Base-by-base conservation (phyloP, 2,888 invertebrate genomes). In the Selenia dentaria region DNA sequence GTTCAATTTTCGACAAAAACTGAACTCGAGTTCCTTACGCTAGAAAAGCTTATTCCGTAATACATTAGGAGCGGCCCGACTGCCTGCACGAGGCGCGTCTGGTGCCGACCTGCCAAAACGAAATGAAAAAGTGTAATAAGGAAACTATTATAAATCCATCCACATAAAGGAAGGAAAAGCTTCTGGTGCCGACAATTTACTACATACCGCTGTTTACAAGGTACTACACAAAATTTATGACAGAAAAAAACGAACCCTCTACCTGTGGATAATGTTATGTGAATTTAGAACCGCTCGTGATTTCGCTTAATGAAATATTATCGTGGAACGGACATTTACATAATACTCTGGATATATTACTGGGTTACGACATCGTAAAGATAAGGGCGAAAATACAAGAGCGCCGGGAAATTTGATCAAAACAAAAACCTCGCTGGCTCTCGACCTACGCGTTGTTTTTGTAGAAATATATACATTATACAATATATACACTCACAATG, bases 231-330 rank as follows among this genome's bases (percentile, higher is more conserved):
- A 33, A 37, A 42, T 48, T 27, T 37, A 48, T 48, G 41, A 8
- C 8, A 5, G 16, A 13, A 11, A 37, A 47, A 51, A 46, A 43
- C 42, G 38, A 49, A 54, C 44, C 34, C 34, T 42, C 50, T 55
- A 54, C 51, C 54, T 50, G 47, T 29, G 47, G 32, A 41, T 48
- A 48, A 43, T 50, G 54, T 54, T 43, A 48, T 44, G 57, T 41
- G 50, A 50, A 51, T 52, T 52, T 48, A 51, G 50, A 50, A 43
- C 42, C 46, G 40, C 54, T 52, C 48, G 58, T 56, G 56, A 59
- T 59, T 57, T 50, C 54, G 57, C 57, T 59, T 55, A 59, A 51
- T 53, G 51, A 57, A 59, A 59, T 59, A 54, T 51, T 54, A 59
- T 53, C 54, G 55, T 55, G 51, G 55, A 57, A 45, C 35, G 47